Evolutionary conservation across 2,888 invertebrate species (phyloP).

Genomic region (Pollenia angustigena): DNA sequence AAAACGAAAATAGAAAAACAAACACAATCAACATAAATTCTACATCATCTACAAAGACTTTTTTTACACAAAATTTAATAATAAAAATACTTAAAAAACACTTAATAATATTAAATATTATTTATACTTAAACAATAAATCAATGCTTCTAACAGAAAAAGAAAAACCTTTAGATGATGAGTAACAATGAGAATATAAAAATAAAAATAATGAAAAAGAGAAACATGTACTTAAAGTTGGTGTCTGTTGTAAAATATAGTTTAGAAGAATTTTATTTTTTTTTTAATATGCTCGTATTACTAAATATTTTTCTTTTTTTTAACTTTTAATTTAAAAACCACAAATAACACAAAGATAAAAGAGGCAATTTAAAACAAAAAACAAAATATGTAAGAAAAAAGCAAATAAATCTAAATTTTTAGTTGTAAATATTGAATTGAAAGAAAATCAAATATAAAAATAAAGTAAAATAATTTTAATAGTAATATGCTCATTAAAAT

Average conservation of each 20-base stretch:
- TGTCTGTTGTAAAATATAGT: constrained; percentile 67
- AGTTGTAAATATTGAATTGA: constrained; percentile 60
- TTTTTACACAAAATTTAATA: constrained; percentile 56
- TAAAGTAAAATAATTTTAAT: constrained; percentile 50
- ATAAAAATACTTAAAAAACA: constrained; percentile 29
- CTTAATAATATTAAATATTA: constrained; percentile 45
- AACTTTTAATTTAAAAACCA: constrained; percentile 27
- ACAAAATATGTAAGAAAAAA: constrained; percentile 39
- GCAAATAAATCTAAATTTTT: constrained; percentile 25
- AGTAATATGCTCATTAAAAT: constrained; percentile 51
- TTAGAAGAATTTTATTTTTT: constrained; percentile 67
- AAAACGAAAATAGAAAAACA: constrained; percentile 25
- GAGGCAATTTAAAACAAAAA: background rate
- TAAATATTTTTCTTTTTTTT: constrained; percentile 4
- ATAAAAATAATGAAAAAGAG: background rate
- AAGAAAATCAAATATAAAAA: constrained; percentile 16
- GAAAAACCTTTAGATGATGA: constrained; percentile 6
- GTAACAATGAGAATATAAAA: constrained; percentile 9
- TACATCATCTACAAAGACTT: constrained; percentile 60
- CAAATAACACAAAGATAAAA: background rate
- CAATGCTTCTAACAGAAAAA: constrained; percentile 33
- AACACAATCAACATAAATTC: constrained; percentile 58
- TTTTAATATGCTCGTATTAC: constrained; percentile 37
- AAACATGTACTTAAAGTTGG: constrained; percentile 35
- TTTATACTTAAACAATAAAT: constrained; percentile 28